A percentile compares a stretch with the other conserved stretches of the same genome.
These are phyloP conservation scores for Laodelphax striatellus DNA, from an alignment of 1,140 invertebrate genomes.

Conservation along the genomic window DNA sequence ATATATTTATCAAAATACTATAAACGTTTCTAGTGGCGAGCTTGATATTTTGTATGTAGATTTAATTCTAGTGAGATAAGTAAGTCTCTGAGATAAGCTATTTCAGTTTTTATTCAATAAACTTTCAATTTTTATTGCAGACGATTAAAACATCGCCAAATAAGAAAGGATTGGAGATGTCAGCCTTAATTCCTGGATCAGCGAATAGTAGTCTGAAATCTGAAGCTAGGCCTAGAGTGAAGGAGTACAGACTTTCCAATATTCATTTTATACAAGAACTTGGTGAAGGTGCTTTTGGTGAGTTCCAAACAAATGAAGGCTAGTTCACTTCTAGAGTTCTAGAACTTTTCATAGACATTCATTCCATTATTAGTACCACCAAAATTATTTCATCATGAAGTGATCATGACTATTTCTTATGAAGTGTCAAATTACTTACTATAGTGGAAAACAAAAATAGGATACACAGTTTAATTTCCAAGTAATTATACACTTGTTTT, in stretches of 20 bases:
- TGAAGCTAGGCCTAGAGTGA: slow-evolving; percentile 29
- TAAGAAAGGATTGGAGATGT: slow-evolving; percentile 35
- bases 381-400: too few relatives aligned
- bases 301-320: slow-evolving; percentile 22
- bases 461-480: too few relatives aligned
- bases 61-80: too few relatives aligned
- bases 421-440: too few relatives aligned
- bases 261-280: slow-evolving; percentile 84
- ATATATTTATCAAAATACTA: too few relatives aligned
- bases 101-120: not conserved
- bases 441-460: too few relatives aligned
- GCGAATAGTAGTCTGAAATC: slow-evolving; percentile 26
- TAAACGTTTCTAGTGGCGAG: too few relatives aligned
- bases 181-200: slow-evolving; percentile 25
- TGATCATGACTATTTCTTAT: too few relatives aligned
- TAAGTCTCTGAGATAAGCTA: not conserved
- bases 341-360: not conserved
- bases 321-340: not conserved
- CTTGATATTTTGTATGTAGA: too few relatives aligned
- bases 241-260: slow-evolving; percentile 54
- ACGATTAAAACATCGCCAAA: slow-evolving; percentile 20
- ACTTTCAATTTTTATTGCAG: slow-evolving; percentile 16
- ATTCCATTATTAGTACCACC: too few relatives aligned
- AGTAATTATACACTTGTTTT: too few relatives aligned
- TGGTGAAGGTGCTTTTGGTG: slow-evolving; percentile 92